Base-by-base conservation (phyloP, 2,797 vertebrate genomes). In the Coregonus sp. region DNA sequence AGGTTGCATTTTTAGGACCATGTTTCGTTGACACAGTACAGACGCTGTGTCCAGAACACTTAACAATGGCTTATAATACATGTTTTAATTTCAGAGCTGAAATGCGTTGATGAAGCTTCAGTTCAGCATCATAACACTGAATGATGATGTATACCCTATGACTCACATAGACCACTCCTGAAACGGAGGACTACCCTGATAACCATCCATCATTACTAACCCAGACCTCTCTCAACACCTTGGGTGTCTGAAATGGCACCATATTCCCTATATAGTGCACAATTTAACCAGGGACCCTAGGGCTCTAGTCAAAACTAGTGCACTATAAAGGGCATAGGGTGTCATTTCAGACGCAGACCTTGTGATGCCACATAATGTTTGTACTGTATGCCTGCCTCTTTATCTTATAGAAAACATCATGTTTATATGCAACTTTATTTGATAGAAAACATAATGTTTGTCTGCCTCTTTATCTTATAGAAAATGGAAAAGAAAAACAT, bases 191-290 rank as follows among this genome's bases (percentile, higher is more conserved):
- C 35, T 74, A n/a, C 59, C 31, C 20, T 33, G 75, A 69, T 50
- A 59, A 77, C 66, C 66, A 71, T 77, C 72, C 61, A 73, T 77
- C 79, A 74, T 70, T 59, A 52, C 29, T 52, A 70, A 14, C 31
- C 59, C 47, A 40, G 6, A 16, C 16, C 40, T 74, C 66, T 66
- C 65, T 76, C 72, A 70, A 73, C 75, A 74, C 59, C 29, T 2
- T 59, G 18, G 54, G 18, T 59, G 12, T 54, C 52, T 54, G 1
- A 54, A 54, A 5, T 5, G 18, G 52, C 16, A 54, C 52, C 12
- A 16, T 56, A 1, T 56, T 40, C 37, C 6, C 7, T 40, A 40
- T 2, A 40, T 40, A 9, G 40, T 40, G 40, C 7, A 40, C 7
- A 7, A 7, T 40, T 40, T 40, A 9, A 40, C 40, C 40, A 40